Conservation (phyloP, 2,888 invertebrate genomes). For the Cheilosia soror region DNA sequence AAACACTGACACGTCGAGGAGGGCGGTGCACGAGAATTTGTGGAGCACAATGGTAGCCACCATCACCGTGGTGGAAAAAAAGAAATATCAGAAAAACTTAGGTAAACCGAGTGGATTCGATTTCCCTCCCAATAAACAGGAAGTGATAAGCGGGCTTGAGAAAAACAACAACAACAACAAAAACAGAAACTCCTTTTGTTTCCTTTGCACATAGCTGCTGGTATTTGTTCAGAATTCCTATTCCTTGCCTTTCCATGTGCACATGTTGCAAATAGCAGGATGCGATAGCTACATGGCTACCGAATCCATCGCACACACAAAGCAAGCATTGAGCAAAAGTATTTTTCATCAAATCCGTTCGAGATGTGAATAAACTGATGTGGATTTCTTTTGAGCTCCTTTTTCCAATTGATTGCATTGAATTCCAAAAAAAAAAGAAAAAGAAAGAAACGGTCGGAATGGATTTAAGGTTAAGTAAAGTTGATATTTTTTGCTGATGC, state of each 20-base stretch:
- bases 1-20: constrained; percentile 57
- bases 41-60: constrained; percentile 64
- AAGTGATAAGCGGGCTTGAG: constrained; percentile 76
- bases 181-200: constrained; percentile 48
- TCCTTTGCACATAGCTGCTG: constrained; percentile 35
- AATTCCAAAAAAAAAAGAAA: constrained; percentile 11
- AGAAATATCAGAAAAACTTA: constrained; percentile 49
- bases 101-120: constrained; percentile 79
- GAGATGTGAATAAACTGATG: constrained; percentile 73
- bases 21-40: neutral
- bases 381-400: constrained; percentile 59
- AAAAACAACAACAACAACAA: constrained; percentile 15
- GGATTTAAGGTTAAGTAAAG: neutral
- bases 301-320: constrained; percentile 34
- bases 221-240: constrained; percentile 52
- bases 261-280: constrained; percentile 60
- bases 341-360: constrained; percentile 70
- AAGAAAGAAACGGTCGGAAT: neutral
- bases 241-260: constrained; percentile 48
- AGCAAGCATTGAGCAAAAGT: constrained; percentile 50
- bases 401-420: constrained; percentile 62
- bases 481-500: constrained; percentile 6
- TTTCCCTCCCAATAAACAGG: constrained; percentile 79
- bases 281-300: constrained; percentile 24
- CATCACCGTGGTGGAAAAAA: constrained; percentile 51